phyloP scores from a whole-genome alignment of 2,888 invertebrate genomes.

The Drosophila robusta region DNA sequence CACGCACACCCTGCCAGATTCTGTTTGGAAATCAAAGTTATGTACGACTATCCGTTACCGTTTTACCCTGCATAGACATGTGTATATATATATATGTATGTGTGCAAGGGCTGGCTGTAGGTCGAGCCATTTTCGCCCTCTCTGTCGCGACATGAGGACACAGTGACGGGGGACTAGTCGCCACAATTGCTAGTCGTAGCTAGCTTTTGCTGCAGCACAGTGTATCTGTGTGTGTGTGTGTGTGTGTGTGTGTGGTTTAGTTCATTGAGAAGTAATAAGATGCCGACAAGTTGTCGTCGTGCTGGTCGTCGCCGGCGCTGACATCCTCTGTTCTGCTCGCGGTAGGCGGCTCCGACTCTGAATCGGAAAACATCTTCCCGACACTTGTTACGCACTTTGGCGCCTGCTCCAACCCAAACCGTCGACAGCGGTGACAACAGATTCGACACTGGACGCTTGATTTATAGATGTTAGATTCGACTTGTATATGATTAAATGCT shows the following conservation, averaged over 20 bases:
- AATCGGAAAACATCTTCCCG: constrained; percentile 73
- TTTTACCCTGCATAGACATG: constrained; percentile 41
- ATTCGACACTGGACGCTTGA: too few relatives aligned
- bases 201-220: constrained; percentile 46
- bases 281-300: constrained; percentile 77
- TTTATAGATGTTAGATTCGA: too few relatives aligned
- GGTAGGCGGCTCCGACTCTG: constrained; percentile 55
- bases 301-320: constrained; percentile 45
- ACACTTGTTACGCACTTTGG: constrained; percentile 78
- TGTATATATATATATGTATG: constrained; percentile 11
- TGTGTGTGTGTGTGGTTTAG: constrained; percentile 26
- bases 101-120: constrained; percentile 43
- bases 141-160: constrained; percentile 61
- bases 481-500: too few relatives aligned
- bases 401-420: too few relatives aligned
- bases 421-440: too few relatives aligned
- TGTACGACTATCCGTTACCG: constrained; percentile 59
- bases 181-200: constrained; percentile 65
- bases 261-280: constrained; percentile 68
- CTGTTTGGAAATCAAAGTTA: constrained; percentile 70
- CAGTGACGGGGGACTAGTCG: constrained; percentile 63
- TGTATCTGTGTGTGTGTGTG: constrained; percentile 3
- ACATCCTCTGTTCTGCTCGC: constrained; percentile 45
- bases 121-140: constrained; percentile 64
- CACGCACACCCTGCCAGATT: constrained; percentile 48